A percentile compares a stretch with the other conserved stretches of the same genome.
phyloP scores from a whole-genome alignment of 2,797 vertebrate species.

The Nannoperca obscura region DNA sequence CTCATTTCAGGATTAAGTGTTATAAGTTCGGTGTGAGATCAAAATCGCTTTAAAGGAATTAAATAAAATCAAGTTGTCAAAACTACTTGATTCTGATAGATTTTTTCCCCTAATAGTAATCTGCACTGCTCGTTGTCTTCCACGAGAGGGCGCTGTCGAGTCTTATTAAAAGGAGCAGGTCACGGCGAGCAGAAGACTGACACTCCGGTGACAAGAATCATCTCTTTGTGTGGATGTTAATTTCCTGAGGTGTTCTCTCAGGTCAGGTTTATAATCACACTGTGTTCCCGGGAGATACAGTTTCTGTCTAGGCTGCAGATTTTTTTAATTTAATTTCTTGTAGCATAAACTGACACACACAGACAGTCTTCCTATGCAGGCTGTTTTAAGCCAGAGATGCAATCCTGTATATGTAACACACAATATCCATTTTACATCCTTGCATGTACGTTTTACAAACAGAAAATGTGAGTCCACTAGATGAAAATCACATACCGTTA shows the following conservation, averaged over 20 bases:
- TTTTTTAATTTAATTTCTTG: constrained; percentile 31
- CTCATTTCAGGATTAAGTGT: neutral
- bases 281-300: constrained; percentile 40
- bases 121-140: neutral
- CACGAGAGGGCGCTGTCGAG: constrained; percentile 44
- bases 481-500: neutral
- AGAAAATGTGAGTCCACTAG: neutral
- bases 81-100: neutral
- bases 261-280: constrained; percentile 43
- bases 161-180: constrained; percentile 8
- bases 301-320: constrained; percentile 53
- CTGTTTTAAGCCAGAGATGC: constrained; percentile 13
- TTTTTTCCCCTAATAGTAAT: neutral
- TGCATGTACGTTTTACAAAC: neutral
- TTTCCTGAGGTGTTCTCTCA: constrained; percentile 53
- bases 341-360: constrained; percentile 24
- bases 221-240: constrained; percentile 53
- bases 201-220: constrained; percentile 28
- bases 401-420: constrained; percentile 5
- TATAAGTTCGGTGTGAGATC: neutral
- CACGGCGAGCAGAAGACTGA: neutral
- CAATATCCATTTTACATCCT: constrained; percentile 5
- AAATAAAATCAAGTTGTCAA: neutral
- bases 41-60: rapidly evolving
- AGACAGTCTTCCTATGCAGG: neutral